These are phyloP conservation scores for Fulica atra DNA, from an alignment of 2,113 vertebrate species.

Conservation along the genomic window DNA sequence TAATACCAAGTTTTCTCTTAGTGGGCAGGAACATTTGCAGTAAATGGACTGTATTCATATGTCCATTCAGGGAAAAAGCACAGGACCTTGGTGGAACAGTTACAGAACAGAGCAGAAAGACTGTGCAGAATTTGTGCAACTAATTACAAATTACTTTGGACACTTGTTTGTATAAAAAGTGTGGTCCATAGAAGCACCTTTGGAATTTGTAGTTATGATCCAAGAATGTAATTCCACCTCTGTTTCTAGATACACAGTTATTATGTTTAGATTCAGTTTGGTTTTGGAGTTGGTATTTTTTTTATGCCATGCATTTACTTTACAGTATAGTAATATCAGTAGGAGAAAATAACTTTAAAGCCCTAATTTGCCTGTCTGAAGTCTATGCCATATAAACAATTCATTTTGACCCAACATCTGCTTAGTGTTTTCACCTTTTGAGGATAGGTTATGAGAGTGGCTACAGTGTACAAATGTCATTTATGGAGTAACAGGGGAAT, in stretches of 20 bases:
- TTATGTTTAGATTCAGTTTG: not conserved
- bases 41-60: not conserved
- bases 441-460: not conserved
- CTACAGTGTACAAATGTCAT: not conserved
- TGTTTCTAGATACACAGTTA: not conserved
- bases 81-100: not conserved
- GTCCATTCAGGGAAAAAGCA: not conserved
- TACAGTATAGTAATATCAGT: not conserved
- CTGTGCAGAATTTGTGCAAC: not conserved
- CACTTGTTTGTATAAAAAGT: not conserved
- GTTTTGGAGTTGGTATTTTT: not conserved
- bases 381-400: not conserved
- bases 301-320: not conserved
- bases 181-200: not conserved
- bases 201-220: not conserved
- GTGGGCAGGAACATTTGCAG: not conserved
- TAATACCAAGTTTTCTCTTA: not conserved
- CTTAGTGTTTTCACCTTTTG: conserved; percentile 37
- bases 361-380: not conserved
- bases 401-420: conserved; percentile 1
- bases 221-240: not conserved
- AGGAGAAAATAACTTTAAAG: not conserved
- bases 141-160: not conserved
- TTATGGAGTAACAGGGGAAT: conserved; percentile 3
- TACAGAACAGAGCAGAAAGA: not conserved